Evolutionary conservation across 1,140 invertebrate species (phyloP).

Genomic region (Drosophila ohnishii): DNA sequence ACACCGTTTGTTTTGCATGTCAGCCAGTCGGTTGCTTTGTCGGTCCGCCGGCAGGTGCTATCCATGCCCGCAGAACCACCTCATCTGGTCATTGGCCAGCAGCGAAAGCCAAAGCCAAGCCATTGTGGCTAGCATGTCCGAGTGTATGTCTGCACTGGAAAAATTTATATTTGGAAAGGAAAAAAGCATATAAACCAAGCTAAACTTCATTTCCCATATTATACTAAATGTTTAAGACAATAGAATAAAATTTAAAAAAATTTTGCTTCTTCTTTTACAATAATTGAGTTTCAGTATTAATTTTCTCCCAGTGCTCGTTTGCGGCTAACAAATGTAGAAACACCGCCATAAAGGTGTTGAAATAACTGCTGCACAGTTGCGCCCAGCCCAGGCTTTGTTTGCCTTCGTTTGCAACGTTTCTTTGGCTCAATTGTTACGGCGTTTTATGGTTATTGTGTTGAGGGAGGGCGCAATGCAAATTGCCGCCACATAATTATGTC

Average conservation of each 20-base stretch:
- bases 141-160: constrained; percentile 29
- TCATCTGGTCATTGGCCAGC: constrained; percentile 63
- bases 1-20: constrained; percentile 77
- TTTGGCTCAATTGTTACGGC: constrained; percentile 67
- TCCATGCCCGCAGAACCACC: constrained; percentile 14
- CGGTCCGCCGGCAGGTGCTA: constrained; percentile 5
- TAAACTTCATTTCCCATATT: not conserved
- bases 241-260: not conserved
- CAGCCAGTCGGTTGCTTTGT: constrained; percentile 15
- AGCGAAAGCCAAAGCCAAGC: constrained; percentile 44
- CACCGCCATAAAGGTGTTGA: constrained; percentile 75
- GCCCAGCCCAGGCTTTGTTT: constrained; percentile 25
- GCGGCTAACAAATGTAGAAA: constrained; percentile 60
- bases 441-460: constrained; percentile 71
- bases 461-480: constrained; percentile 74
- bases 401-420: constrained; percentile 19
- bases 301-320: constrained; percentile 23
- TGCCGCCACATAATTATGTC: constrained; percentile 78
- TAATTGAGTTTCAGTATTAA: too few species aligned
- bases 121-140: constrained; percentile 43
- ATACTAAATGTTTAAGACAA: not conserved
- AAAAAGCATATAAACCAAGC: accelerated
- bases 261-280: too few species aligned
- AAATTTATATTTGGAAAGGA: not conserved
- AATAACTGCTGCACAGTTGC: constrained; percentile 69